Evolutionary conservation across 2,888 invertebrate species (phyloP), one percentile per base, ranked within the genome.

Genomic region (Drosophila dives): DNA sequence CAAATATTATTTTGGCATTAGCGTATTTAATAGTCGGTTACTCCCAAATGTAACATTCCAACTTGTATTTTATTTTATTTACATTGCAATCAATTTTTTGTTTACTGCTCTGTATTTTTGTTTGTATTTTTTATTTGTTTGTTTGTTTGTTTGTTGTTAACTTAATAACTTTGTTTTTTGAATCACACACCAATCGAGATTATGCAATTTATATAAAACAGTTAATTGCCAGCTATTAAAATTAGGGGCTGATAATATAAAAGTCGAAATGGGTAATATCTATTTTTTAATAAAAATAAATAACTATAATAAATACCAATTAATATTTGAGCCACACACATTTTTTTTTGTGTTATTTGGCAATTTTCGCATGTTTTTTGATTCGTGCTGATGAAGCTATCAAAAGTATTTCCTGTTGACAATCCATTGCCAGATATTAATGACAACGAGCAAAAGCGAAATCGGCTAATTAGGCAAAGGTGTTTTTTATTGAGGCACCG

Each of bases 401-500:
- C 55, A 26, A 17, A 26, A 11, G 10, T n/a, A 33, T 33, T 45
- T 45, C 36, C 29, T 50, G 36, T 23, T 20, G 36, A 38, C 51
- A 60, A 59, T 71, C 42, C 23, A 32, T 23, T 11, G 42, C 20
- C 33, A 42, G 48, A 20, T 38, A 63, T 75, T 77, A 62, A 64
- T 59, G 72, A 49, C 72, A 64, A 56, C 34, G 38, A 45, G 29
- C 23, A 15, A 17, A 34, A 40, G 50, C 51, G 48, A 63, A 63
- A 45, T 53, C 2, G 17, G 17, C 55, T 69, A 80, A 81, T 81
- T 74, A 64, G 66, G 81, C 64, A 65, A 77, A 77, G 80, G 81
- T 80, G 81, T 81, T 81, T 72, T 75, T 77, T 74, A 81, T 74
- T 58, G 70, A 50, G 68, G 62, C 79, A 78, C 81, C 81, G 72